These are phyloP conservation scores for Apogon hyalosoma DNA, from an alignment of 2,797 vertebrate genomes.

Conservation along the genomic window DNA sequence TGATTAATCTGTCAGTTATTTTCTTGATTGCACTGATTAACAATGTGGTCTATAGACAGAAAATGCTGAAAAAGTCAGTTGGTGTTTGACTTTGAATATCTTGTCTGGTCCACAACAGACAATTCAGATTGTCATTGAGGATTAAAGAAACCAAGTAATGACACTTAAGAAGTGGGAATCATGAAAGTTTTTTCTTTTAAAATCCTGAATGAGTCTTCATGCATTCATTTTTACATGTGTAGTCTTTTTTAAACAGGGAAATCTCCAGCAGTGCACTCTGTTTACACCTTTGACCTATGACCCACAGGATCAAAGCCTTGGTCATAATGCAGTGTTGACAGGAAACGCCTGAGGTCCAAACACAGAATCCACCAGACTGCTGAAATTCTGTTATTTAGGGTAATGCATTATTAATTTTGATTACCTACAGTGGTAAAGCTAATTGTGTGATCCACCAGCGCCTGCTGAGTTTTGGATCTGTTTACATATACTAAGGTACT, in stretches of 20 bases:
- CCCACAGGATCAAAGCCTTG: constrained; percentile 38
- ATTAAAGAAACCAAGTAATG: no score
- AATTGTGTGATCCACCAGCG: background rate
- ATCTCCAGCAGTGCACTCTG: background rate
- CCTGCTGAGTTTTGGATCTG: background rate
- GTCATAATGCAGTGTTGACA: constrained; percentile 33
- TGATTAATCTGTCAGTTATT: no score
- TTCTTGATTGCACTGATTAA: no score
- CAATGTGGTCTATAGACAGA: no score
- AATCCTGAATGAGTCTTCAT: no score
- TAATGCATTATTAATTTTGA: background rate
- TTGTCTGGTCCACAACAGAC: no score
- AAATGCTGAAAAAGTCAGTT: no score
- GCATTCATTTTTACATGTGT: background rate
- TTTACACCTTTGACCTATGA: constrained; percentile 37
- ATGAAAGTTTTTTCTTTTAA: no score
- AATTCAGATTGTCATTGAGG: no score
- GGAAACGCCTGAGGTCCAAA: constrained; percentile 28
- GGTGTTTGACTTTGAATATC: no score
- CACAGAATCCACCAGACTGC: constrained; percentile 1
- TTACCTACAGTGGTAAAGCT: background rate
- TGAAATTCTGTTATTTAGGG: constrained; percentile 20
- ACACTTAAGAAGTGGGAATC: no score
- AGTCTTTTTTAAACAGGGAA: background rate
- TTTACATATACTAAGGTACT: background rate